These are phyloP conservation scores for Malacoraja senta DNA, from an alignment of 2,797 vertebrate species.

Conservation along the genomic window DNA sequence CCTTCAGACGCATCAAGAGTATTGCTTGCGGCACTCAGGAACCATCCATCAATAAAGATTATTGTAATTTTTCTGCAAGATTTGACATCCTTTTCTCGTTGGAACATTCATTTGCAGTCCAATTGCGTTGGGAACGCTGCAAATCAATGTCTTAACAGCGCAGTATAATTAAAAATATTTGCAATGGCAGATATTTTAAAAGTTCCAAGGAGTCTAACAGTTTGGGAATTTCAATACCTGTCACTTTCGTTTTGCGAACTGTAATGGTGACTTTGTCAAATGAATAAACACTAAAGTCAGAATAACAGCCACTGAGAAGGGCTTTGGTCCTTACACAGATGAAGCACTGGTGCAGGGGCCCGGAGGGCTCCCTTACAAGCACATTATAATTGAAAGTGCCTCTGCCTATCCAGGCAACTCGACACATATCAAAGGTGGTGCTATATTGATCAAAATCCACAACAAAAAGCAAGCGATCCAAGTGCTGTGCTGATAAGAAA, in stretches of 20 bases:
- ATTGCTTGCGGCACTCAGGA: not conserved
- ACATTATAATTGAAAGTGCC: not conserved
- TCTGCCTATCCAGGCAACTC: not conserved
- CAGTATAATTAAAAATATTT: slow-evolving; percentile 15
- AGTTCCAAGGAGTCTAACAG: not conserved
- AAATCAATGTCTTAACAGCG: not conserved
- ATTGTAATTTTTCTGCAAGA: not conserved
- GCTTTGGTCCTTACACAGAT: not conserved
- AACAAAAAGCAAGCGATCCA: not conserved
- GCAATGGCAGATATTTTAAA: not conserved
- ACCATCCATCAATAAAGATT: not conserved
- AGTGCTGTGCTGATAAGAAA: too few relatives aligned
- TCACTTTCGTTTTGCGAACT: not conserved
- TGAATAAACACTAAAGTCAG: not conserved
- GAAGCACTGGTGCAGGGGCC: not conserved
- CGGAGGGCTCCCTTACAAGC: too few relatives aligned
- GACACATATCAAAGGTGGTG: not conserved
- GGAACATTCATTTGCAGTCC: not conserved
- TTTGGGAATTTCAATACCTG: not conserved
- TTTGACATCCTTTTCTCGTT: not conserved
- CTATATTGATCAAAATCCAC: not conserved
- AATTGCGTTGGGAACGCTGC: too few relatives aligned
- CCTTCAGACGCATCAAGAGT: not conserved
- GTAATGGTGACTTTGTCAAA: not conserved
- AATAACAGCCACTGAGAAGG: not conserved